phyloP scores from a whole-genome alignment of 2,888 invertebrate genomes.

The Epistrophe eligans region DNA sequence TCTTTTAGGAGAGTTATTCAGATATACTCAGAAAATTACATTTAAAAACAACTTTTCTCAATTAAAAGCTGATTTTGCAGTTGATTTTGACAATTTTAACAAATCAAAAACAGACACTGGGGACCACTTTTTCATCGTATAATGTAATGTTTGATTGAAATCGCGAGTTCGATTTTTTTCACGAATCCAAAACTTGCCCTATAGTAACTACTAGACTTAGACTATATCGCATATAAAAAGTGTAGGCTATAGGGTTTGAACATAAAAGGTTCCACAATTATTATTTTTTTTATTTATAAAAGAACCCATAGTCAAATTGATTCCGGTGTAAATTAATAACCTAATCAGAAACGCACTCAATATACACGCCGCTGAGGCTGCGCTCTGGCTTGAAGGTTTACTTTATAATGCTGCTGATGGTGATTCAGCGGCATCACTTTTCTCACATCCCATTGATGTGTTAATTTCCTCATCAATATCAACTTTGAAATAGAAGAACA shows the following conservation, averaged over 20 bases:
- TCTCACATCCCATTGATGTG: conserved; percentile 60
- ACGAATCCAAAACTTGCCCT: too few species aligned
- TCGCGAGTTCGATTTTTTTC: too few species aligned
- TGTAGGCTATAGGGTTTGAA: conserved; percentile 19
- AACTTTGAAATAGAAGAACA: conserved; percentile 38
- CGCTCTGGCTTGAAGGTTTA: neutral
- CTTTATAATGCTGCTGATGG: neutral
- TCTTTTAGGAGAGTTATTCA: too few species aligned
- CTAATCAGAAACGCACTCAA: conserved; percentile 47
- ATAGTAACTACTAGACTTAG: too few species aligned
- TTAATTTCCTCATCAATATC: conserved; percentile 66
- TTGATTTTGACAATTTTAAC: too few species aligned
- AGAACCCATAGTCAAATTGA: conserved; percentile 21
- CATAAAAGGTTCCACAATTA: conserved; percentile 43
- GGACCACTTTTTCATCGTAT: too few species aligned
- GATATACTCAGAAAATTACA: too few species aligned
- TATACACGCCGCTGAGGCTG: neutral
- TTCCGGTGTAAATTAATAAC: conserved; percentile 64
- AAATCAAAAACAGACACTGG: too few species aligned
- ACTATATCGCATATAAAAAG: neutral
- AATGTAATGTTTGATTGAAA: too few species aligned
- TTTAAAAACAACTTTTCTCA: too few species aligned
- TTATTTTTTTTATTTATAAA: neutral
- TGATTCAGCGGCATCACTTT: conserved; percentile 15
- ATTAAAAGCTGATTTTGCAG: too few species aligned